Conservation (phyloP, 2,797 vertebrate genomes). For the Tolypeutes matacus region DNA sequence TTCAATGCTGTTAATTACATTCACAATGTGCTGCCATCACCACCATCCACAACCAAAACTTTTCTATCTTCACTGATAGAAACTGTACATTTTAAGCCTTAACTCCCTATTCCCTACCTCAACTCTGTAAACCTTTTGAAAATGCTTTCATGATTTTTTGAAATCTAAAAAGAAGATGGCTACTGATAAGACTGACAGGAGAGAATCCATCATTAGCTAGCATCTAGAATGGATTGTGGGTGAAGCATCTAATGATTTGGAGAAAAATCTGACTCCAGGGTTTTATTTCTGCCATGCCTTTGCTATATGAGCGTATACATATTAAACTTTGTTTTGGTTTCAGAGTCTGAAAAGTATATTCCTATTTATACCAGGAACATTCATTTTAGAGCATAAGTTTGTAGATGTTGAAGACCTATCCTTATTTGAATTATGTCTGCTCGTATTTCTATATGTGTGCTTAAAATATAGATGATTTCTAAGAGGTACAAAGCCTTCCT, state of each 20-base stretch:
- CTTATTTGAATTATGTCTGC: conserved; percentile 42
- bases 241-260: background rate
- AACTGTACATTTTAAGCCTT: too few species aligned
- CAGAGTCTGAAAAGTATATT: background rate
- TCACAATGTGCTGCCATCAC: too few species aligned
- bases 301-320: background rate
- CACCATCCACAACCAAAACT: too few species aligned
- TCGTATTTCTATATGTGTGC: background rate
- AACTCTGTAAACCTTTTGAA: background rate
- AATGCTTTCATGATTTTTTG: background rate
- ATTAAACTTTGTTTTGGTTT: conserved; percentile 35
- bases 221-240: background rate
- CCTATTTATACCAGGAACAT: background rate
- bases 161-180: conserved; percentile 29
- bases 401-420: background rate
- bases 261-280: background rate
- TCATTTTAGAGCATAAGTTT: conserved; percentile 19
- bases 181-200: background rate
- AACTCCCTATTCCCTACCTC: too few species aligned
- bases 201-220: background rate
- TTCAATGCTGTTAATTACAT: too few species aligned
- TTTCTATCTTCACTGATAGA: too few species aligned
- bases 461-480: conserved; percentile 35
- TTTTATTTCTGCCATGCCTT: conserved; percentile 1
- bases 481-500: background rate